Percentiles rank a stretch among this genome's conserved stretches.
Evolutionary conservation across 2,888 invertebrate species (phyloP).

Genomic region (Sisyra terminalis): DNA sequence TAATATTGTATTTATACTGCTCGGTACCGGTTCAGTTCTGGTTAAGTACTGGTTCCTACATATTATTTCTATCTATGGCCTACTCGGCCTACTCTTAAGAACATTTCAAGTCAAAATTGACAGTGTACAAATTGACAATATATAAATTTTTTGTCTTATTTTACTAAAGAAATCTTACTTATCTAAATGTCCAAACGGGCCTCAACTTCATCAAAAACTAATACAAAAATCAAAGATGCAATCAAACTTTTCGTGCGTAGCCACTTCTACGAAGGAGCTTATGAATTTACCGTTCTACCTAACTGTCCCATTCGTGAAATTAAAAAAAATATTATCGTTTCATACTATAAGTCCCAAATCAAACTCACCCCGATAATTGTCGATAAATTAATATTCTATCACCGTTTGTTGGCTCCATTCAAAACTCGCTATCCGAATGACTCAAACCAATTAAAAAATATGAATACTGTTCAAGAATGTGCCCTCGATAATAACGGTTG

Average conservation of each 20-base stretch:
- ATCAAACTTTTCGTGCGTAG: neutral
- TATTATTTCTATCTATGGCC: too few species aligned
- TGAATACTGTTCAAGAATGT: neutral
- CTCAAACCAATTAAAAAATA: neutral
- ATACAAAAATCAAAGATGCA: too few species aligned
- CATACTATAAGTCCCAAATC: constrained; percentile 1
- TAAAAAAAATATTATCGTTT: constrained; percentile 1
- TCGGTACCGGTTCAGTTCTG: too few species aligned
- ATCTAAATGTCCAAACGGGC: constrained; percentile 7
- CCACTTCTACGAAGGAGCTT: constrained; percentile 3
- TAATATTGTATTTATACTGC: too few species aligned
- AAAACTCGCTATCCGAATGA: neutral
- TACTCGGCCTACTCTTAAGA: too few species aligned
- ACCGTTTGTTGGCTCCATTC: constrained; percentile 3
- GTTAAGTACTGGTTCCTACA: too few species aligned
- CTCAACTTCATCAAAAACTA: constrained; percentile 1
- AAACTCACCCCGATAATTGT: neutral
- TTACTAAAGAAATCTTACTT: too few species aligned
- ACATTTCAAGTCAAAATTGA: neutral
- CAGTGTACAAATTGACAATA: constrained; percentile 2
- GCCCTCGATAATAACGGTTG: constrained; percentile 3
- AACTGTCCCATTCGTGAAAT: constrained; percentile 3
- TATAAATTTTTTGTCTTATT: constrained; percentile 4
- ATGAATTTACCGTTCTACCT: neutral
- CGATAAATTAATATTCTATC: neutral